These are phyloP conservation scores for Apostichopus parvimensis DNA, from an alignment of 35 echinoderm and acorn worm species.

Conservation along the genomic window DNA sequence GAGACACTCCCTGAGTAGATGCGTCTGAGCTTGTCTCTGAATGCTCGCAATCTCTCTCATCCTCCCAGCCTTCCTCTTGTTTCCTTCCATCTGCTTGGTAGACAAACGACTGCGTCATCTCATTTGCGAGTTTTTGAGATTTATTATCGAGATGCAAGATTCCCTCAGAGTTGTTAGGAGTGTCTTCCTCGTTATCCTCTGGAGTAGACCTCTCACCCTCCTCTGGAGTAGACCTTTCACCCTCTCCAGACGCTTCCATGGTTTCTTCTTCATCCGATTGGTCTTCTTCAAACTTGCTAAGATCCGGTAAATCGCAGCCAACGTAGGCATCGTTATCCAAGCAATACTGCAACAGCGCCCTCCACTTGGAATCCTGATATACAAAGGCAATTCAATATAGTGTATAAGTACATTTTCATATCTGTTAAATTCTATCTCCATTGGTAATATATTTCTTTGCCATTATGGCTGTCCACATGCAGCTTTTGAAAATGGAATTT, in stretches of 20 bases:
- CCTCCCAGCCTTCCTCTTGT: too few relatives aligned
- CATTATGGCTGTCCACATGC: too few relatives aligned
- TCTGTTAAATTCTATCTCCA: too few relatives aligned
- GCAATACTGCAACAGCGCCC: conserved; percentile 72
- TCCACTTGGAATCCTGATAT: conserved; percentile 84
- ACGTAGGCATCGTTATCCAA: conserved; percentile 73
- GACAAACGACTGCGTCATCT: background rate
- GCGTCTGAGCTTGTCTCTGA: background rate
- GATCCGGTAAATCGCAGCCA: conserved; percentile 79
- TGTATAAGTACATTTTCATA: too few relatives aligned
- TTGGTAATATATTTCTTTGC: background rate
- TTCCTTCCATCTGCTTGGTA: background rate
- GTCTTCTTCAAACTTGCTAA: conserved; percentile 5
- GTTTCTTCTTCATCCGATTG: background rate
- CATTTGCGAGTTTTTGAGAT: background rate
- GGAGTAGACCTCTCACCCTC: too few relatives aligned
- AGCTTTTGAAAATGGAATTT: too few relatives aligned
- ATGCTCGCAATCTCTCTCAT: background rate
- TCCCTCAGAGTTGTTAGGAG: background rate
- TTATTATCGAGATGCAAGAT: background rate
- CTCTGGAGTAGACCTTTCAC: background rate
- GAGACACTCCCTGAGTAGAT: background rate
- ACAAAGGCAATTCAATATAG: background rate
- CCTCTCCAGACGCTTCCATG: background rate
- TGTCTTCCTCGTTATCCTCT: background rate